Percentiles rank a stretch among this genome's conserved stretches.
Conservation (phyloP, 2,797 vertebrate species). For the Gymnothorax reevesii region DNA sequence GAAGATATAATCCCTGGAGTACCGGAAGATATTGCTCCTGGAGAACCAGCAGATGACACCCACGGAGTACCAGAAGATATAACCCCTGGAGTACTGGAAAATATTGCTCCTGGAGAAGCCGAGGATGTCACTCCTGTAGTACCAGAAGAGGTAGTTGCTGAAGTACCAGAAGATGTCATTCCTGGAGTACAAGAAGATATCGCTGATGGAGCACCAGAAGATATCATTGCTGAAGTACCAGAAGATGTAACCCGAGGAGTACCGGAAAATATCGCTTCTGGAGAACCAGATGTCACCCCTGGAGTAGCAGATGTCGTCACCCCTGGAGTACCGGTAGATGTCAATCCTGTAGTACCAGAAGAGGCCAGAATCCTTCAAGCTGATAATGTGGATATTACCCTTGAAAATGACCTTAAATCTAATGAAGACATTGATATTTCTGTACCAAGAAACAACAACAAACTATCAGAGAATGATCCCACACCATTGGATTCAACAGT, state of each 20-base stretch:
- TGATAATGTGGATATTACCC: neutral
- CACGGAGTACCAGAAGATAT: neutral
- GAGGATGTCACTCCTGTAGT: too few relatives aligned
- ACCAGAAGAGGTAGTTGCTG: too few relatives aligned
- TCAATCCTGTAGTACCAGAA: neutral
- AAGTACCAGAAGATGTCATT: too few relatives aligned
- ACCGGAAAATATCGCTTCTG: too few relatives aligned
- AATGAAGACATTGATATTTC: neutral
- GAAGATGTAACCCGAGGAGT: neutral
- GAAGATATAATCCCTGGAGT: too few relatives aligned
- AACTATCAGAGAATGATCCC: constrained; percentile 3
- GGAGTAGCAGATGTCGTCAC: too few relatives aligned
- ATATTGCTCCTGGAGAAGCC: too few relatives aligned
- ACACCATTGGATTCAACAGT: neutral
- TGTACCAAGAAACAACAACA: neutral
- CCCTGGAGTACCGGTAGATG: neutral
- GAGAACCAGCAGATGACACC: too few relatives aligned
- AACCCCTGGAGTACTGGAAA: neutral
- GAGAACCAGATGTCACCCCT: too few relatives aligned
- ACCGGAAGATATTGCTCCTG: too few relatives aligned
- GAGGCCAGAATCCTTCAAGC: neutral
- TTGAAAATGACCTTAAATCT: neutral
- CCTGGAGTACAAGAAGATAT: neutral
- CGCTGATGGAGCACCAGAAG: neutral
- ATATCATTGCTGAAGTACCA: too few relatives aligned